phyloP scores from a whole-genome alignment of 2,797 vertebrate genomes.

The Scolopax bukidnonensis region DNA sequence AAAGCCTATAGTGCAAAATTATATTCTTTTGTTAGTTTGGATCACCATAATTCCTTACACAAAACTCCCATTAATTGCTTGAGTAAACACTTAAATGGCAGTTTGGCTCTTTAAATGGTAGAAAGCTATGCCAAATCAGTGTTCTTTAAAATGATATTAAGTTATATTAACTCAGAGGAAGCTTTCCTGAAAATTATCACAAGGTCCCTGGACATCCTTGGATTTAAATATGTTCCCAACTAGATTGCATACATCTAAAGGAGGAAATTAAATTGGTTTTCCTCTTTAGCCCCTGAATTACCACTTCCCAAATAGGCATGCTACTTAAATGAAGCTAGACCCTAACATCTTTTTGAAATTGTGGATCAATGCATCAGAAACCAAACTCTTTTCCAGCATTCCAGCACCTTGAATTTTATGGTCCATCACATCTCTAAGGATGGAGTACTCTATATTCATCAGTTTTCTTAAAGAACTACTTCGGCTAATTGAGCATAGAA shows the following conservation, averaged over 20 bases:
- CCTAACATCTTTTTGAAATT: background rate
- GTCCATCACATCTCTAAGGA: background rate
- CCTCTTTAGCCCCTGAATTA: background rate
- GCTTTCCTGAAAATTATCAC: background rate
- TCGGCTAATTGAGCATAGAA: background rate
- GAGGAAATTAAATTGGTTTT: background rate
- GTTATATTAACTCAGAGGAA: background rate
- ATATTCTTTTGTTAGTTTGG: background rate
- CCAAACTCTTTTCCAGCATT: background rate
- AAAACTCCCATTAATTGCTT: background rate
- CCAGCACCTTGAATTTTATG: background rate
- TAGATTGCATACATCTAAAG: background rate
- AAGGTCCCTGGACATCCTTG: background rate
- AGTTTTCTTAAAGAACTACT: background rate
- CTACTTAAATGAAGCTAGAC: background rate
- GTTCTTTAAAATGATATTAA: background rate
- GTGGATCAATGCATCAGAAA: background rate
- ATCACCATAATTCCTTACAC: background rate
- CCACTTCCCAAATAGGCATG: background rate
- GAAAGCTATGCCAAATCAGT: background rate
- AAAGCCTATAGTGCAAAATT: background rate
- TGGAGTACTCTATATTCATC: background rate
- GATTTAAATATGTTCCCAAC: background rate
- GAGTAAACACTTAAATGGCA: background rate
- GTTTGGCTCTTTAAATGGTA: background rate